phyloP scores from a whole-genome alignment of 2,888 invertebrate species.

The Andrena hattorfiana region DNA sequence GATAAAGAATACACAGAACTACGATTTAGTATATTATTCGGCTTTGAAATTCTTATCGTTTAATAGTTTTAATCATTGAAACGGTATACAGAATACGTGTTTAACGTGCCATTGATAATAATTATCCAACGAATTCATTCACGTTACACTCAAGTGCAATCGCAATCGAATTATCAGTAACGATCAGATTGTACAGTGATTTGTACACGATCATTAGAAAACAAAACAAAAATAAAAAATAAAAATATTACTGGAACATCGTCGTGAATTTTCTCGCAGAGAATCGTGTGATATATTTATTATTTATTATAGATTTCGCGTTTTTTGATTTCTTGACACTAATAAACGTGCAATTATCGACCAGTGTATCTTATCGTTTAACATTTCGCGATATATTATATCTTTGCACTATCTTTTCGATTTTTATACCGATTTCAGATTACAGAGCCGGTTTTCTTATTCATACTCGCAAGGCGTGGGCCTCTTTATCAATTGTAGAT shows the following conservation, averaged over 20 bases:
- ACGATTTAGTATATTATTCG: not conserved
- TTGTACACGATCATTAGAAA: not conserved
- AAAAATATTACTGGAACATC: constrained; percentile 12
- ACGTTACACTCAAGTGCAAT: not conserved
- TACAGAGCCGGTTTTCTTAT: not conserved
- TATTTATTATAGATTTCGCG: not conserved
- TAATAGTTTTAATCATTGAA: not conserved
- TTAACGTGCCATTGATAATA: constrained; percentile 1
- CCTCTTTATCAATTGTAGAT: not conserved
- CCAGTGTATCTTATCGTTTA: constrained; percentile 36
- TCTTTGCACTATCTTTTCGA: constrained; percentile 14
- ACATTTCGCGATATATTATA: not conserved
- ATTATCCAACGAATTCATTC: not conserved
- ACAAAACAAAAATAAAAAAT: not conserved
- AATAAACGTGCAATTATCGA: constrained; percentile 20
- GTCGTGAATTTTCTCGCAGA: not conserved
- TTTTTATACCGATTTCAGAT: constrained; percentile 5
- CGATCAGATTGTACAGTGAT: constrained; percentile 4
- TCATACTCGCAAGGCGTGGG: not conserved
- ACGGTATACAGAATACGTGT: not conserved
- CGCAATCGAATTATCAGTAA: not conserved
- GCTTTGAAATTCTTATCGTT: constrained; percentile 1
- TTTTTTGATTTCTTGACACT: not conserved
- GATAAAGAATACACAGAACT: not conserved
- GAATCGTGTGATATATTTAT: not conserved